Evolutionary conservation across 2,113 vertebrate species (phyloP), one percentile per base, ranked within the genome.

Genomic region (Nycticryphes semicollaris): DNA sequence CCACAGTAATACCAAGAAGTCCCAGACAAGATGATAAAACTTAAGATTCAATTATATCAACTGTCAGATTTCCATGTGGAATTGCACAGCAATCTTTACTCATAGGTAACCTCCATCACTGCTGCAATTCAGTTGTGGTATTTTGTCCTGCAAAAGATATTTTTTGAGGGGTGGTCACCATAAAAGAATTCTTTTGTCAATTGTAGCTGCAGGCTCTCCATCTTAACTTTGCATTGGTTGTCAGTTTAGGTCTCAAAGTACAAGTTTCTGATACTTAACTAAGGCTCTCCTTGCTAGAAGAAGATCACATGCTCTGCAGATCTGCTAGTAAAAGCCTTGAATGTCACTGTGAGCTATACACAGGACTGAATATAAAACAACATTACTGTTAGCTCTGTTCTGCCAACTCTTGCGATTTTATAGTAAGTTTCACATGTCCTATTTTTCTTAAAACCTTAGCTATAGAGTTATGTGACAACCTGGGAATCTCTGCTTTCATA

Each of bases 391-490:
- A 60, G 24, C 8, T 56, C 56, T 76, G 14, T 77, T 90, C 90
- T 68, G 37, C 60, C 51, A 84, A 0, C 3, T 81, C 21, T 20
- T 89, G 21, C 63, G 60, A 67, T 78, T 92, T 90, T 64, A 45
- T 11, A 81, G 35, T 2, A 70, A 63, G 33, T 84, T 84, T 79
- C 60, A 84, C 31, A 77, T 51, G 28, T 69, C 8, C n/a, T 54
- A 20, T 75, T 78, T 90, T 95, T 89, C 56, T 84, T 64, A 64
- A 81, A 94, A 59, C 10, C 2, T 72, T 37, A 80, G 60, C 15
- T 77, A 8, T 37, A 39, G 17, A 45, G 9, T 48, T 92, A 23
- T 41, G 18, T 41, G 39, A 72, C 60, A 75, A 53, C 5, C 39
- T 11, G 22, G 35, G 33, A 78, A 80, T 78, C 27, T 66, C 51